Conservation (phyloP, 1,140 invertebrate species). For the Pantala flavescens region DNA sequence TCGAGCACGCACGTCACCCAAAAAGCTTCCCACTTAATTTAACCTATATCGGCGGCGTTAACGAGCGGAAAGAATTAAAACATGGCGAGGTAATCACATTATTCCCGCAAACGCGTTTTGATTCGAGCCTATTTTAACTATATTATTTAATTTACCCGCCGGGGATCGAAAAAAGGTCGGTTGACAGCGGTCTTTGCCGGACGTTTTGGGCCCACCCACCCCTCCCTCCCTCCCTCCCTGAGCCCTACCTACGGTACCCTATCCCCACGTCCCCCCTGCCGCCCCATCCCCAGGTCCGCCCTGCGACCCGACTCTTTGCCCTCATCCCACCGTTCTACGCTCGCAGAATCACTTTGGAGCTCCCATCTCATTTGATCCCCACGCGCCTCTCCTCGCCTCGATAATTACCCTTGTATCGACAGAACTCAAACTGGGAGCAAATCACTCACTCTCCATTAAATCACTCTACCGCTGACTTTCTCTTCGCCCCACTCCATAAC, state of each 20-base stretch:
- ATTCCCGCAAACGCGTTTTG: too few species aligned
- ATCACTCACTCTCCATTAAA: constrained; percentile 9
- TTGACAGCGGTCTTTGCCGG: too few species aligned
- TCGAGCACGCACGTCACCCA: too few species aligned
- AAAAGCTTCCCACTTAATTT: too few species aligned
- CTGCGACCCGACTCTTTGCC: neutral
- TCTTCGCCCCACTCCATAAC: neutral
- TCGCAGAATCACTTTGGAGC: neutral
- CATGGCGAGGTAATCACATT: too few species aligned
- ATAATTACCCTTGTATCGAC: constrained; percentile 6
- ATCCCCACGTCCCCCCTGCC: neutral
- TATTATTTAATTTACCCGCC: too few species aligned
- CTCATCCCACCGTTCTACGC: neutral
- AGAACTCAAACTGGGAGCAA: neutral
- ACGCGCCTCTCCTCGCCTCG: neutral
- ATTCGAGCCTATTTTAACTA: too few species aligned
- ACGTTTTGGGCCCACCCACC: too few species aligned
- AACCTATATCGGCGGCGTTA: too few species aligned
- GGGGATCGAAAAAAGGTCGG: too few species aligned
- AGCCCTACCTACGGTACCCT: neutral
- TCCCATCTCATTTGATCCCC: neutral
- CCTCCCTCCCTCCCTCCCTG: neutral
- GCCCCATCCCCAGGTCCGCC: too few species aligned
- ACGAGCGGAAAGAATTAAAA: too few species aligned
- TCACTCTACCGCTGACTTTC: neutral